Evolutionary conservation across 2,888 invertebrate genomes (phyloP).

Genomic region (Nemotelus nigrinus): DNA sequence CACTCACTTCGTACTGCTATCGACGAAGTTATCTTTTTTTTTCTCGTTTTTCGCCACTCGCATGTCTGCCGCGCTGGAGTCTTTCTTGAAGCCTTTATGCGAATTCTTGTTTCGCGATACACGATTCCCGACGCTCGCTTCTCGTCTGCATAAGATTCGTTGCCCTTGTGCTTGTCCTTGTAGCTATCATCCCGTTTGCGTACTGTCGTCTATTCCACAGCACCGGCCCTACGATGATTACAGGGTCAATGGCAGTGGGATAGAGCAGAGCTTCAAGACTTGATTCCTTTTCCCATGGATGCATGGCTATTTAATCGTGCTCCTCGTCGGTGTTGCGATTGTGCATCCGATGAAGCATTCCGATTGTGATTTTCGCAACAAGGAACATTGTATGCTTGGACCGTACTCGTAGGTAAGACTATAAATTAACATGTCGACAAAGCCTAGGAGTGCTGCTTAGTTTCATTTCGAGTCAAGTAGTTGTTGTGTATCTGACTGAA

Average conservation of each 20-base stretch:
- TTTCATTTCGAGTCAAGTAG: too few relatives aligned
- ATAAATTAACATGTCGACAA: too few relatives aligned
- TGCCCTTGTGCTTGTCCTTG: slow-evolving; percentile 33
- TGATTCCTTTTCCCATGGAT: not conserved
- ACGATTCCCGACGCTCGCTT: not conserved
- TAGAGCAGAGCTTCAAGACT: not conserved
- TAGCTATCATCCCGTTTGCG: slow-evolving; percentile 28
- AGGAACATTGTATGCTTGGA: not conserved
- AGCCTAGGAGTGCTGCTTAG: too few relatives aligned
- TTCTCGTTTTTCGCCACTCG: too few relatives aligned
- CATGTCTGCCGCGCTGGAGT: not conserved
- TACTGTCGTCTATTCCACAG: slow-evolving; percentile 13
- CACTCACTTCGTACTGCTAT: too few relatives aligned
- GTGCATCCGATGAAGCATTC: not conserved
- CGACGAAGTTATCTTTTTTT: too few relatives aligned
- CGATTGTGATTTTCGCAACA: not conserved
- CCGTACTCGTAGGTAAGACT: not conserved
- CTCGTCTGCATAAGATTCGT: slow-evolving; percentile 19
- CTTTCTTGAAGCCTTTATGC: slow-evolving; percentile 4
- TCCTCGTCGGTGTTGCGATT: not conserved
- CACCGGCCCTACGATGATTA: slow-evolving; percentile 4
- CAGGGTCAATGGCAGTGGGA: slow-evolving; percentile 37
- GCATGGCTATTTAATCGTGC: slow-evolving; percentile 1
- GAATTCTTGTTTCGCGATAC: slow-evolving; percentile 12
- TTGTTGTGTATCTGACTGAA: too few relatives aligned